Evolutionary conservation across 2,113 vertebrate species (phyloP), one percentile per base, ranked within the genome.

Genomic region (Phylloscopus trochiloides): DNA sequence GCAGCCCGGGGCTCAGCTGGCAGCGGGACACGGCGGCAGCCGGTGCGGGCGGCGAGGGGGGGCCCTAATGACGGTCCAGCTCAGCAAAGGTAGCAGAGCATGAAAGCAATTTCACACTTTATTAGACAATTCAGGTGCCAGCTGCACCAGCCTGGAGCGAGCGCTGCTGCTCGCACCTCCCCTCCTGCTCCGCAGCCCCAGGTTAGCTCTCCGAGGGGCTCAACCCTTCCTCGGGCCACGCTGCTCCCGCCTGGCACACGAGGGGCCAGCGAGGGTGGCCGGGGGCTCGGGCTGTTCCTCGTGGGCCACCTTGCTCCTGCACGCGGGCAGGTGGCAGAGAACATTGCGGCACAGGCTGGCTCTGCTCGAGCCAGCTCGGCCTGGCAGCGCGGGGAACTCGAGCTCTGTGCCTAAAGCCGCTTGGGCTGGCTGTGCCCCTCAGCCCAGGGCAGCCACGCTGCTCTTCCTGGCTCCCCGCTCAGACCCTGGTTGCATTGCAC

Each of bases 41-140:
- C 24, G 16, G 85, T 48, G 93, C 43, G 6, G 3, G 91, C 24
- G 90, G 67, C 79, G 80, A 75, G 55, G 78, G 90, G 92, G 88
- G 85, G 65, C 74, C 2, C 4, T 51, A 38, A 94, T 95, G 94
- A 95, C 5, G 36, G 77, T n/a, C 91, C 63, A 5, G 92, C 97
- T 97, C 95, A 86, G 94, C 92, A 89, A 84, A 93, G 14, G 81
- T 85, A 96, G 76, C 65, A 57, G 97, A 98, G 97, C 97, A 95
- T 97, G 94, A 97, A 98, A 97, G 79, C 97, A 97, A 98, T 98
- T 98, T 98, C 98, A 98, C 98, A 98, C 97, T 96, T 98, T 98
- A 97, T 98, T 98, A 98, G 96, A 95, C 96, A 97, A 98, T 96
- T 95, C 92, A 72, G 94, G 97, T 96, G 96, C 96, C 68, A 90